Evolutionary conservation across 2,113 vertebrate species (phyloP).

Genomic region (Charadrius vociferus): DNA sequence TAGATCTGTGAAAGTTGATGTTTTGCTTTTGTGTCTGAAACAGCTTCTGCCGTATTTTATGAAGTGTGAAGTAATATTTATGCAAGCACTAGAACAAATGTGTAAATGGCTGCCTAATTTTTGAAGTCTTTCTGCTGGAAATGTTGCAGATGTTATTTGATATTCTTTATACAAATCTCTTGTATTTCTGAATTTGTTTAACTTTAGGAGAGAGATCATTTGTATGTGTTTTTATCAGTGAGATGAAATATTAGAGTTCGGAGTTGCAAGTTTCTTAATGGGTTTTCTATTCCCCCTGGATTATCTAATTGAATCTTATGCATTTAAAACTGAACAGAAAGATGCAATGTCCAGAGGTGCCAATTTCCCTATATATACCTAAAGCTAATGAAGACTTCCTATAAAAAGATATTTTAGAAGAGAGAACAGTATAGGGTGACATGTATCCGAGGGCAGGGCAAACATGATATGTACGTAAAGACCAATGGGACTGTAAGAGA

Average conservation of each 20-base stretch:
- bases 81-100: neutral
- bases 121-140: slow-evolving; percentile 19
- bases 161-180: neutral
- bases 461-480: neutral
- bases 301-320: slow-evolving; percentile 7
- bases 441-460: neutral
- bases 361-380: neutral
- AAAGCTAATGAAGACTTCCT: neutral
- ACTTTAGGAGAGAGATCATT: neutral
- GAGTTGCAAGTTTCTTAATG: slow-evolving; percentile 6
- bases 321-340: neutral
- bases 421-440: neutral
- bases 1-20: neutral
- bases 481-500: neutral
- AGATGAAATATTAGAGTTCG: slow-evolving; percentile 9
- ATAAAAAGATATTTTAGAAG: neutral
- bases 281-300: slow-evolving; percentile 19
- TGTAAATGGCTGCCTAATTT: slow-evolving; percentile 9
- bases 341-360: neutral
- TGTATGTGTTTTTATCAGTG: neutral
- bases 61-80: neutral
- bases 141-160: neutral
- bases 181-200: slow-evolving; percentile 39
- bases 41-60: neutral
- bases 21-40: neutral